Percentiles rank a stretch among this genome's conserved stretches.
Conservation (phyloP, 2,888 invertebrate species). For the Meliscaeva auricollis region DNA sequence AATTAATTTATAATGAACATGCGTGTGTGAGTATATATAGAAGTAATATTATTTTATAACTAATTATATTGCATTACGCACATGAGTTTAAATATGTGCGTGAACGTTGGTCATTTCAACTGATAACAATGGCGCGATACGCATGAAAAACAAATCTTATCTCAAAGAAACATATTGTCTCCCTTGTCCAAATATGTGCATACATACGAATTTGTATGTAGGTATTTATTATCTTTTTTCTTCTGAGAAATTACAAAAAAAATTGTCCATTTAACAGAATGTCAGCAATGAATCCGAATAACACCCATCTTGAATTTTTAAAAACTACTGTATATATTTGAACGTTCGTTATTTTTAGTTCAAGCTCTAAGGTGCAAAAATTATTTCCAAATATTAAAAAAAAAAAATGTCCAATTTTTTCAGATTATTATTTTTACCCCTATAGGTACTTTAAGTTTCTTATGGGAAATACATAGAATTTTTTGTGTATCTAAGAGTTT, state of each 20-base stretch:
- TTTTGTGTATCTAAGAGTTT: no score
- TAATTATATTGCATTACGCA: conserved; percentile 50
- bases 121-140: conserved; percentile 63
- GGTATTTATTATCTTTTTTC: not conserved
- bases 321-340: no score
- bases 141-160: conserved; percentile 69
- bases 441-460: no score
- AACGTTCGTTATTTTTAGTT: no score
- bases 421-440: no score
- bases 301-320: no score
- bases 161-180: conserved; percentile 11
- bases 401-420: no score
- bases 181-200: not conserved
- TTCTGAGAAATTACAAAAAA: not conserved
- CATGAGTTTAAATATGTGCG: conserved; percentile 16
- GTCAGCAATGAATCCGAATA: no score
- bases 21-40: conserved; percentile 30
- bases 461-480: no score
- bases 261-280: no score
- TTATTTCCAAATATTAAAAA: no score
- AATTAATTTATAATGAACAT: conserved; percentile 19
- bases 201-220: not conserved
- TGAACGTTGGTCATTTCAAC: conserved; percentile 34
- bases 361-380: no score
- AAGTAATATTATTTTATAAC: conserved; percentile 7